These are phyloP conservation scores for Drymonia ruficornis DNA, from an alignment of 2,888 invertebrate species.

Conservation along the genomic window DNA sequence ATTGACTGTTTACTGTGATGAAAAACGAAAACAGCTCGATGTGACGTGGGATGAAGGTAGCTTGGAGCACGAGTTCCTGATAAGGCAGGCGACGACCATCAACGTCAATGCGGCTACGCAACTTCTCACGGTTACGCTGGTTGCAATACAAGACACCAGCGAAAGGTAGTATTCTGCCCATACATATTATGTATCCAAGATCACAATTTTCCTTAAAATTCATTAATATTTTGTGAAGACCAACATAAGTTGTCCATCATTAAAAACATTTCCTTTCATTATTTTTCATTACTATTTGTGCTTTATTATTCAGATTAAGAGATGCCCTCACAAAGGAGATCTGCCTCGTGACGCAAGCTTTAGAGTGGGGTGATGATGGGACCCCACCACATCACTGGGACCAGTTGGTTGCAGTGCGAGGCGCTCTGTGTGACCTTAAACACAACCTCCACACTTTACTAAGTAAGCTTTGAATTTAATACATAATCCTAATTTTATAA, in stretches of 20 bases:
- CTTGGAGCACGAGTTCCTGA: constrained; percentile 80
- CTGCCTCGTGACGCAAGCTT: constrained; percentile 71
- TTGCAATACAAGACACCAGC: constrained; percentile 83
- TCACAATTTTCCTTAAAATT: no score
- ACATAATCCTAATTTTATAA: background rate
- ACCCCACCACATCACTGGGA: constrained; percentile 81
- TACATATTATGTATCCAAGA: no score
- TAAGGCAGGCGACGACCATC: constrained; percentile 81
- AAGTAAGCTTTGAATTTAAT: constrained; percentile 55
- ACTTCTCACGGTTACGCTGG: constrained; percentile 78
- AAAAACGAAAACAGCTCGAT: constrained; percentile 48
- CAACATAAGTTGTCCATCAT: no score
- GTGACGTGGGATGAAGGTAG: constrained; percentile 54
- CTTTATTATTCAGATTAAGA: constrained; percentile 57
- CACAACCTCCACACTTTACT: constrained; percentile 71
- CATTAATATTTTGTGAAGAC: no score
- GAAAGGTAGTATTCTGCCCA: constrained; percentile 64
- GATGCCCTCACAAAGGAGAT: constrained; percentile 73
- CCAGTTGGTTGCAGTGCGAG: constrained; percentile 71
- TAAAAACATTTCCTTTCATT: background rate
- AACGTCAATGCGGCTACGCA: constrained; percentile 83
- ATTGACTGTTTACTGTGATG: constrained; percentile 59
- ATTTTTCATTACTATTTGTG: background rate
- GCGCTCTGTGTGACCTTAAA: constrained; percentile 70
- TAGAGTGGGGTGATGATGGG: constrained; percentile 78